Evolutionary conservation across 2,888 invertebrate species (phyloP).

Genomic region (Mythimna loreyi): DNA sequence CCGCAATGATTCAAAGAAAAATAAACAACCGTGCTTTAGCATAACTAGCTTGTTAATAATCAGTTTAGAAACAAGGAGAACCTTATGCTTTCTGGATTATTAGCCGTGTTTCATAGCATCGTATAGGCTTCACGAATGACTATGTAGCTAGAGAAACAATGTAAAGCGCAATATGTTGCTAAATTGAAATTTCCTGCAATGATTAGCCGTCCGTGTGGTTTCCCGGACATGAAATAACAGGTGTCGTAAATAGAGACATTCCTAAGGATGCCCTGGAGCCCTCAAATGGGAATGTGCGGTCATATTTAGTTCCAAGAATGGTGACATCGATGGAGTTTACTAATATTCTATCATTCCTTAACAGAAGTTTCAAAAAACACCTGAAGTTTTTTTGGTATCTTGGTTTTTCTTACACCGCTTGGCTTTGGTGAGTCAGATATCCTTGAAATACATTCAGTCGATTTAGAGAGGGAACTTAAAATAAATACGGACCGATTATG

Average conservation of each 20-base stretch:
- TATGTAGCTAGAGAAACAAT: constrained; percentile 13
- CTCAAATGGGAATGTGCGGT: background rate
- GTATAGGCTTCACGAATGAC: background rate
- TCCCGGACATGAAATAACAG: constrained; percentile 17
- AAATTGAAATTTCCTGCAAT: constrained; percentile 43
- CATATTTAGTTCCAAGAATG: too few species aligned
- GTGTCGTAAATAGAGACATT: constrained; percentile 7
- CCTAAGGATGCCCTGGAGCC: background rate
- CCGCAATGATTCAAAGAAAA: constrained; percentile 19
- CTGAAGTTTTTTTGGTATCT: background rate
- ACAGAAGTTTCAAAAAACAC: background rate
- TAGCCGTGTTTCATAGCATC: background rate
- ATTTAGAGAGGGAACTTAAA: constrained; percentile 48
- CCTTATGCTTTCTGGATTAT: background rate
- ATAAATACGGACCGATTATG: constrained; percentile 37
- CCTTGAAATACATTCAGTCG: constrained; percentile 41
- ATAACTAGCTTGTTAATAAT: background rate
- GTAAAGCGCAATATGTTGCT: constrained; percentile 9
- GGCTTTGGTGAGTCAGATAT: constrained; percentile 19
- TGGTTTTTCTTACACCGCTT: constrained; percentile 11
- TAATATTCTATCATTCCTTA: background rate
- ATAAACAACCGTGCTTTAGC: constrained; percentile 19
- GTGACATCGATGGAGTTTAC: background rate
- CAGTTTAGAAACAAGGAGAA: background rate
- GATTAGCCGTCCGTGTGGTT: constrained; percentile 8